These are phyloP conservation scores for Oreochromis mossambicus DNA, from an alignment of 2,797 vertebrate species.

Conservation along the genomic window DNA sequence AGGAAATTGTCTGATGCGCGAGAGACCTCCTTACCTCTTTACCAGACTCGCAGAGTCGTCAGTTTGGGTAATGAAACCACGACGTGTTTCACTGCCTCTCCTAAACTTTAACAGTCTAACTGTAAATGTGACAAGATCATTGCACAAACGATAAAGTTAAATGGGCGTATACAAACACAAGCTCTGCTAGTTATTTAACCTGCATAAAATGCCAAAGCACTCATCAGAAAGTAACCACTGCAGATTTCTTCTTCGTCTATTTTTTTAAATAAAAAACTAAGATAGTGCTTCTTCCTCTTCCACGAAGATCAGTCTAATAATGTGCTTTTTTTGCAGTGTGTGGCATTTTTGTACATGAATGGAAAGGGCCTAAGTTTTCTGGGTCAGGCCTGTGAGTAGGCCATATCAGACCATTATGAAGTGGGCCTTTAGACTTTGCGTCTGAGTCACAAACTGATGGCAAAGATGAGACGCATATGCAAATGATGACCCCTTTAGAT, in stretches of 20 bases:
- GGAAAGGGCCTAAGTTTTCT: constrained; percentile 25
- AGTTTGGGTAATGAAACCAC: background rate
- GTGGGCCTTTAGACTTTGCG: background rate
- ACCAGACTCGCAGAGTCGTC: background rate
- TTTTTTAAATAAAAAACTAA: background rate
- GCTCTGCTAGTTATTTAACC: background rate
- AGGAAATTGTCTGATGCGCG: background rate
- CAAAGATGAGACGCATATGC: constrained; percentile 15
- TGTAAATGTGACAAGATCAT: background rate
- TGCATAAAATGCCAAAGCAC: background rate
- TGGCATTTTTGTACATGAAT: background rate
- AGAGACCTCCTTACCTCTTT: background rate
- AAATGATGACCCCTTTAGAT: constrained; percentile 75
- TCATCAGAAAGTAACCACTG: background rate
- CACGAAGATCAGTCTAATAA: background rate
- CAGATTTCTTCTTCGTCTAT: background rate
- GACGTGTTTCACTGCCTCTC: background rate
- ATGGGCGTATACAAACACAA: background rate
- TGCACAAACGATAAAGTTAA: background rate
- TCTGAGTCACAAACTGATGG: constrained; percentile 22
- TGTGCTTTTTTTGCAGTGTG: background rate
- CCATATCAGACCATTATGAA: background rate
- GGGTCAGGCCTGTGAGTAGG: constrained; percentile 20
- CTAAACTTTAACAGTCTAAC: background rate
- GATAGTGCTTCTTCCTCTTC: background rate